Base-by-base conservation (phyloP, 2,888 invertebrate genomes). In the Drymonia ruficornis region DNA sequence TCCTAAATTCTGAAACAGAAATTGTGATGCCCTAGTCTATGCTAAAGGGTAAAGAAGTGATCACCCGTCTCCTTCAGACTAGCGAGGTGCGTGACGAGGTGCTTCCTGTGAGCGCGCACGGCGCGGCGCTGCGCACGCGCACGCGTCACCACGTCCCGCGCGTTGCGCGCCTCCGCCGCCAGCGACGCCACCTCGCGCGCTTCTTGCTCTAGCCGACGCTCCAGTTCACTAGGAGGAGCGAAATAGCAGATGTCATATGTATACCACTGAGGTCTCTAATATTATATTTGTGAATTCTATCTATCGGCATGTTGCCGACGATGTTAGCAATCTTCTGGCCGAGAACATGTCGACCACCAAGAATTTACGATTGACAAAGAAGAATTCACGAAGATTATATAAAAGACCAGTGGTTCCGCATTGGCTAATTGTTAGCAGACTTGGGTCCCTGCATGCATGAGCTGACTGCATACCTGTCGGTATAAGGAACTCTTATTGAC, bases 81-180 rank as follows among this genome's bases (percentile, higher is more conserved):
- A 4, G 80, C 66, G 12, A 91, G 76, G 34, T 88, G 85, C 13
- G 78, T 59, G 2, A 74, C 64, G 13, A 89, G 76, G 16, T 81
- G 77, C 13, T 70, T 74, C 43, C 74, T 72, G 38, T 87, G 81
- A 18, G 76, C 76, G 47, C 79, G 80, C 67, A 91, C 67, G 0
- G 90, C 91, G 0, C 81, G 76, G 0, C 91, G 75, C 72, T 91
- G 91, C 0, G 76, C 59, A 5, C 84, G 80, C 40, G 84, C 78
- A 15, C 91, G 81, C 15, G 76, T 59, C 11, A 86, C 76, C 52
- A 84, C 83, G 50, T 89, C 87, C 4, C 84, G 80, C 0, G 91
- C 91, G 63, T 88, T 86, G 50, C 86, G 83, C 56, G 87, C 87
- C 61, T 92, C 91, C 0, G 86, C 81, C 11, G 88, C 89, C 48